Evolutionary conservation across 2,113 vertebrate species (phyloP).

Genomic region (Caranx melampygus): DNA sequence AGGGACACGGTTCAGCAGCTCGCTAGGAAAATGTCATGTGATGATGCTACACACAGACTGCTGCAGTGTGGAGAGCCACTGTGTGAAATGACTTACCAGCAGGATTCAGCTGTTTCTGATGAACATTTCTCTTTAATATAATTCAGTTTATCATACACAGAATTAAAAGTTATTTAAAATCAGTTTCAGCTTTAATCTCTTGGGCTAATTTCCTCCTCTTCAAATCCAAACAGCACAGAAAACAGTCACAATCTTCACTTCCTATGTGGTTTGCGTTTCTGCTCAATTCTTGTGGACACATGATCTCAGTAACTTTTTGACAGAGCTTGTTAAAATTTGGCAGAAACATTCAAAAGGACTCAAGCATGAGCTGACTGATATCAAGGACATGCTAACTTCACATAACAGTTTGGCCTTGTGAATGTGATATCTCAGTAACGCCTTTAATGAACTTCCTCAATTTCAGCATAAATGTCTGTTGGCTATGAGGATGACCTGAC

Average conservation of each 20-base stretch:
- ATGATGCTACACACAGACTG: slow-evolving; percentile 33
- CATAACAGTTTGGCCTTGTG: too few species aligned
- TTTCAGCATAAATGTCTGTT: too few species aligned
- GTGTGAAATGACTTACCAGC: slow-evolving; percentile 7
- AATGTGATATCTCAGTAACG: too few species aligned
- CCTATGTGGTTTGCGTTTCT: too few species aligned
- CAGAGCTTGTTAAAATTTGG: too few species aligned
- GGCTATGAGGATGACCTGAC: too few species aligned
- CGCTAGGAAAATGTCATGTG: slow-evolving; percentile 39
- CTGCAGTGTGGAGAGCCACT: slow-evolving; percentile 1
- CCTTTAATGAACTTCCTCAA: too few species aligned
- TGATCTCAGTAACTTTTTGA: too few species aligned
- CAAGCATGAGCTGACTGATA: too few species aligned
- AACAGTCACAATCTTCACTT: neutral
- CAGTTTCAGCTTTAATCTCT: neutral
- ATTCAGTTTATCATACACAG: slow-evolving; percentile 7
- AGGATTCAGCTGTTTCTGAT: neutral
- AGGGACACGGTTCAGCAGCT: slow-evolving; percentile 48
- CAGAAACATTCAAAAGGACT: too few species aligned
- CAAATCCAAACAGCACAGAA: neutral
- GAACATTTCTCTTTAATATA: slow-evolving; percentile 28
- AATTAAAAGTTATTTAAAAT: neutral
- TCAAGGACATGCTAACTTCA: too few species aligned
- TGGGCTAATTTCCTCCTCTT: neutral
- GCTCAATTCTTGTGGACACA: too few species aligned